Percentiles rank a stretch among this genome's conserved stretches.
phyloP scores from a whole-genome alignment of 2,797 vertebrate genomes.

The Chloroceryle amazona region DNA sequence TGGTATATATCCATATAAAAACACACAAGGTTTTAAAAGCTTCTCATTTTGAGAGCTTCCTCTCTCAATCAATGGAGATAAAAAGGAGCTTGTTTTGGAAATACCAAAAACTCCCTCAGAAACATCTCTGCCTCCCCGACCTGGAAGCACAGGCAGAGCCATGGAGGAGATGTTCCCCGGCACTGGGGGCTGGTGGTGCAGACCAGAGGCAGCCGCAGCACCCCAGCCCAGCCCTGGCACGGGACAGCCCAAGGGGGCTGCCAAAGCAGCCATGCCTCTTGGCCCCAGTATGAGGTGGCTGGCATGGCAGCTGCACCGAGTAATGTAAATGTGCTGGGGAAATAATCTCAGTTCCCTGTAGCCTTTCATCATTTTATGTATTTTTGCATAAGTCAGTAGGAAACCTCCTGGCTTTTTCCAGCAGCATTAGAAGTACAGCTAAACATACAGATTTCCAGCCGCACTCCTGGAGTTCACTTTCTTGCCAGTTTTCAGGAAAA shows the following conservation, averaged over 20 bases:
- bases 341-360: not conserved
- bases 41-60: not conserved
- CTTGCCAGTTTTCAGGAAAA: constrained; percentile 37
- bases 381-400: constrained; percentile 29
- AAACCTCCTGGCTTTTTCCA: constrained; percentile 18
- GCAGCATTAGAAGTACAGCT: not conserved
- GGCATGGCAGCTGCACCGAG: not conserved
- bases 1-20: not conserved
- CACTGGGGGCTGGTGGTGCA: not conserved
- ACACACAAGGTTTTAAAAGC: not conserved
- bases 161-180: not conserved
- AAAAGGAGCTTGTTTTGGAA: not conserved
- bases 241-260: rapidly evolving
- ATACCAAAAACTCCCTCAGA: not conserved
- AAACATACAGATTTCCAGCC: constrained; percentile 17
- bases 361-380: not conserved
- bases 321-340: not conserved
- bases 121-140: not conserved
- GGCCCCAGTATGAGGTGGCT: rapidly evolving
- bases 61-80: not conserved
- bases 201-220: not conserved
- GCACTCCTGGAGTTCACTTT: not conserved
- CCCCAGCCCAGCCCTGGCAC: not conserved
- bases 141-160: rapidly evolving
- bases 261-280: not conserved